phyloP scores from a whole-genome alignment of 2,888 invertebrate species.

The Ectemnius continuus region DNA sequence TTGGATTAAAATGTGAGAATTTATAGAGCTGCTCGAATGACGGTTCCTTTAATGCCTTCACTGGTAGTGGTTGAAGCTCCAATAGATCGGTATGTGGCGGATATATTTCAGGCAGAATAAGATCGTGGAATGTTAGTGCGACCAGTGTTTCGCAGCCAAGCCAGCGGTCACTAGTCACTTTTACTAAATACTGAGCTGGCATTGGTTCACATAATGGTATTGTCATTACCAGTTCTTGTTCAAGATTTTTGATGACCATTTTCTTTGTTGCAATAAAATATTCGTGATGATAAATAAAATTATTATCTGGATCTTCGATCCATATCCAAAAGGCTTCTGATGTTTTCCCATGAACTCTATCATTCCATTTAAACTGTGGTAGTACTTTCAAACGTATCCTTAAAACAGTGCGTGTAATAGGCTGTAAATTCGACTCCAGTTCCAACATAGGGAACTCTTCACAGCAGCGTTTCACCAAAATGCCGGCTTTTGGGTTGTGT shows the following conservation, averaged over 20 bases:
- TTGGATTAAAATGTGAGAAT: constrained; percentile 98
- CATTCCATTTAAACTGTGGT: constrained; percentile 92
- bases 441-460: constrained; percentile 91
- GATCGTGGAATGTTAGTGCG: constrained; percentile 88
- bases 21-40: constrained; percentile 90
- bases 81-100: constrained; percentile 96
- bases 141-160: constrained; percentile 82
- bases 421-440: constrained; percentile 92
- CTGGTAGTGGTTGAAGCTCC: constrained; percentile 93
- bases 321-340: constrained; percentile 97
- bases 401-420: constrained; percentile 95
- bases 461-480: constrained; percentile 89
- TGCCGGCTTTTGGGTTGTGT: constrained; percentile 87
- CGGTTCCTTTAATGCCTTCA: constrained; percentile 88
- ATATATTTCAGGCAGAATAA: constrained; percentile 94
- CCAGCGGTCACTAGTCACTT: constrained; percentile 93
- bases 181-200: constrained; percentile 94
- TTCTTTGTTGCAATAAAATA: constrained; percentile 90
- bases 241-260: constrained; percentile 82
- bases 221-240: constrained; percentile 94
- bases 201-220: constrained; percentile 95
- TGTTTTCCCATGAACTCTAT: constrained; percentile 91
- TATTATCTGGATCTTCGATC: constrained; percentile 97
- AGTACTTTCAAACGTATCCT: constrained; percentile 89
- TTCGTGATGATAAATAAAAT: constrained; percentile 97